These are phyloP conservation scores for Ophioninae sp. DNA, from an alignment of 2,888 invertebrate species.

Conservation along the genomic window DNA sequence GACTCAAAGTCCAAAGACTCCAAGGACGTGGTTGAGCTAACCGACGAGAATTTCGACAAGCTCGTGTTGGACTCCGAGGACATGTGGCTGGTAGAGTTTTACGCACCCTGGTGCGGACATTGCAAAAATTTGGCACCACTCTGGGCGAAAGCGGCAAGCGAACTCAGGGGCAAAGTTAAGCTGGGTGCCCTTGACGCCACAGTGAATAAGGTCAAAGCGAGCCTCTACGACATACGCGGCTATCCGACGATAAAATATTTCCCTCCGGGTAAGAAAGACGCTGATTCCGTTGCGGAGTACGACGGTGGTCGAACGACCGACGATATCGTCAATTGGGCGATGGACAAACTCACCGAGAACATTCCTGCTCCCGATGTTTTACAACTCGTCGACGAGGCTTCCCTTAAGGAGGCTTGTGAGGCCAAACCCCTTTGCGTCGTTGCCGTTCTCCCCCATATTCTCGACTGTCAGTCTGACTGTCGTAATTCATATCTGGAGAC, in stretches of 20 bases:
- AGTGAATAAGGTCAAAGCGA: conserved; percentile 90
- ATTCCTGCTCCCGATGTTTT: conserved; percentile 94
- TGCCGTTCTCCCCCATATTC: conserved; percentile 95
- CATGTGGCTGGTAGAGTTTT: conserved; percentile 99
- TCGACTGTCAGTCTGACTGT: conserved; percentile 97
- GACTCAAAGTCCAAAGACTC: conserved; percentile 72
- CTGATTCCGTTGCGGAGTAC: conserved; percentile 90
- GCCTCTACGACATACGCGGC: conserved; percentile 93
- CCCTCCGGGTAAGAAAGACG: conserved; percentile 87
- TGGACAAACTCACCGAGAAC: conserved; percentile 92
- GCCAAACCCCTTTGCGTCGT: conserved; percentile 95
- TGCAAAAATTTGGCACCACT: conserved; percentile 98
- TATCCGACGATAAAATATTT: conserved; percentile 99
- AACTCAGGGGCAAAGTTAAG: conserved; percentile 98
- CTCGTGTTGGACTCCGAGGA: conserved; percentile 96
- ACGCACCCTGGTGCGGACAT: conserved; percentile 98
- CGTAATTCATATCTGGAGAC: conserved; percentile 92
- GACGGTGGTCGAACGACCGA: conserved; percentile 94
- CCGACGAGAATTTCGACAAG: conserved; percentile 97
- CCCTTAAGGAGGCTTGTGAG: conserved; percentile 90
- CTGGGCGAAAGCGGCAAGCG: conserved; percentile 96
- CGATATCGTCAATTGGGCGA: conserved; percentile 95
- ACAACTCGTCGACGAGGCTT: conserved; percentile 85
- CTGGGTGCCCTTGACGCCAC: conserved; percentile 98
- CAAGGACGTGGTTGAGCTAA: conserved; percentile 93